Conservation (phyloP, 2,113 vertebrate species). For the Strix aluco region DNA sequence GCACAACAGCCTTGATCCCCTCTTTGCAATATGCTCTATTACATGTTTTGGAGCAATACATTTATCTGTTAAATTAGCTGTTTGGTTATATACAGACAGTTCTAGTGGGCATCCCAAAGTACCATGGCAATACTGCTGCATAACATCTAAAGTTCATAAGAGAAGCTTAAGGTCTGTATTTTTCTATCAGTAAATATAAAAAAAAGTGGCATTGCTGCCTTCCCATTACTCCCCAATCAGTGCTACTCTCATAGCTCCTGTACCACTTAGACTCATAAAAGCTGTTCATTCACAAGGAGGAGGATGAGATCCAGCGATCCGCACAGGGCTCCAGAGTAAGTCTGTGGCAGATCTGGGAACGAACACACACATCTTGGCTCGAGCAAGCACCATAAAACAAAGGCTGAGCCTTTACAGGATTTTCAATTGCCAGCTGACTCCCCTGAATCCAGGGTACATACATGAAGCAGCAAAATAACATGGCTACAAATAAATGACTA, state of each 20-base stretch:
- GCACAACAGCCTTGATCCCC: background rate
- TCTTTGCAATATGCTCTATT: background rate
- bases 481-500: background rate
- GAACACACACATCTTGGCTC: fast-evolving
- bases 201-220: background rate
- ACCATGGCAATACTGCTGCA: fast-evolving
- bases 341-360: background rate
- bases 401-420: background rate
- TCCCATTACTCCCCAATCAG: background rate
- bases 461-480: background rate
- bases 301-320: background rate
- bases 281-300: background rate
- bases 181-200: background rate
- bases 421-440: background rate
- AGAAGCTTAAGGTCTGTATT: background rate
- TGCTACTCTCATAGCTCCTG: background rate
- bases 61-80: background rate
- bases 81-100: background rate
- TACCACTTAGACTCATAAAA: background rate
- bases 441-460: background rate
- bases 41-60: fast-evolving
- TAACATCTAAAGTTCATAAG: background rate
- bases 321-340: background rate
- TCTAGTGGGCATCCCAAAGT: fast-evolving
- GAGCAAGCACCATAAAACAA: background rate